A percentile compares a stretch with the other conserved stretches of the same genome.
Evolutionary conservation across 2,113 vertebrate species (phyloP).

Genomic region (Mastomys coucha): DNA sequence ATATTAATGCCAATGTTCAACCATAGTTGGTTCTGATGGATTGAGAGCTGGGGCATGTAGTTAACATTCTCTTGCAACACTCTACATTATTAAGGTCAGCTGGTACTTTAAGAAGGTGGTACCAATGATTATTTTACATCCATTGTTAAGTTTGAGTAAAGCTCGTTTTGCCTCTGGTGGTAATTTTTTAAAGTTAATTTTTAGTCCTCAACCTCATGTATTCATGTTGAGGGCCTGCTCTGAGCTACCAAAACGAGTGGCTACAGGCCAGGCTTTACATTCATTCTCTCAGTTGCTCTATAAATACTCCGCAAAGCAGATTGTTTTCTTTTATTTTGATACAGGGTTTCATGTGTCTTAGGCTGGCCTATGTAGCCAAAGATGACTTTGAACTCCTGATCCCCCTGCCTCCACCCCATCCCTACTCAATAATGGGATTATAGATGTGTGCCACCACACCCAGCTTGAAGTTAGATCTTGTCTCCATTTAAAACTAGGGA

Average conservation of each 20-base stretch:
- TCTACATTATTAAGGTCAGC: neutral
- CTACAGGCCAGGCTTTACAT: neutral
- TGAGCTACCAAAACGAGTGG: conserved; percentile 1
- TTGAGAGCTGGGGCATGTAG: neutral
- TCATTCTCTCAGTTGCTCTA: neutral
- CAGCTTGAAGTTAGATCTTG: neutral
- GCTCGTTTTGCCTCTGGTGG: neutral
- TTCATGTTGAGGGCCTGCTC: neutral
- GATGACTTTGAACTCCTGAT: neutral
- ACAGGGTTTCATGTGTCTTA: neutral
- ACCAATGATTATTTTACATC: neutral
- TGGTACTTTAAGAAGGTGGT: conserved; percentile 12
- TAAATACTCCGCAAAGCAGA: neutral
- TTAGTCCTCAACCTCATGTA: neutral
- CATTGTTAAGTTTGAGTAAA: conserved; percentile 5
- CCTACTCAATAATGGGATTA: neutral
- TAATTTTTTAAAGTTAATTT: conserved; percentile 13
- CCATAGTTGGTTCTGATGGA: neutral
- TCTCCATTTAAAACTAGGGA: conserved; percentile 4
- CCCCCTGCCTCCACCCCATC: neutral
- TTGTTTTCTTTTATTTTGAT: neutral
- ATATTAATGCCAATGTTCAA: neutral
- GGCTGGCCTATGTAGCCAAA: neutral
- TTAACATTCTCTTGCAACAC: neutral
- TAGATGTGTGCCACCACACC: neutral